Evolutionary conservation across 2,797 vertebrate genomes (phyloP).

Genomic region (Sorex maritimensis): DNA sequence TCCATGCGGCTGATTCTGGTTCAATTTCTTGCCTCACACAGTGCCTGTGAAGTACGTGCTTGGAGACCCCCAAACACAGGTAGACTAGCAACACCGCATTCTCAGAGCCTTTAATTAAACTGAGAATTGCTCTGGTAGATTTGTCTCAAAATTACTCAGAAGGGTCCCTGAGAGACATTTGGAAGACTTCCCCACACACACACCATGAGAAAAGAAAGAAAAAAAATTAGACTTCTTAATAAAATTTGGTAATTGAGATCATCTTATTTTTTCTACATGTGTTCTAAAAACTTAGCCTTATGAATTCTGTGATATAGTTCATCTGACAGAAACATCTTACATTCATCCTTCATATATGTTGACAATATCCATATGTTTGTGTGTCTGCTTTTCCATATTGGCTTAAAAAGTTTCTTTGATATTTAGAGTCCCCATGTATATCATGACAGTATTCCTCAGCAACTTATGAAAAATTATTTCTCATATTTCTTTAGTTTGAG

Average conservation of each 20-base stretch:
- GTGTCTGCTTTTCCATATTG: neutral
- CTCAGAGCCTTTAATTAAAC: no score
- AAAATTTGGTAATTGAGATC: neutral
- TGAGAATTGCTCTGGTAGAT: no score
- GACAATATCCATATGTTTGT: neutral
- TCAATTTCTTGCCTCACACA: no score
- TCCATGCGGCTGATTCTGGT: no score
- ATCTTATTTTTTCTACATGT: neutral
- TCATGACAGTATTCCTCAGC: neutral
- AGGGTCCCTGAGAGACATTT: no score
- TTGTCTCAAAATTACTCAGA: no score
- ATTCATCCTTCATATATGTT: neutral
- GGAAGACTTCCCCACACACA: no score
- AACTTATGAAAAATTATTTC: neutral
- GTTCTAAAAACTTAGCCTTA: neutral
- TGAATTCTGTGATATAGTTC: neutral
- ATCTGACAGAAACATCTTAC: neutral
- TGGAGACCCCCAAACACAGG: no score
- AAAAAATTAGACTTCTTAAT: neutral
- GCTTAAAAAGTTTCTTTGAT: neutral
- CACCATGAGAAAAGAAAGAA: neutral
- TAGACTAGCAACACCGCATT: no score
- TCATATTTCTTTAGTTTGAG: neutral
- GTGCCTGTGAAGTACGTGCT: no score
- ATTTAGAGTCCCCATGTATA: slow-evolving; percentile 1